phyloP scores from a whole-genome alignment of 2,113 vertebrate species.

The Lathamus discolor region DNA sequence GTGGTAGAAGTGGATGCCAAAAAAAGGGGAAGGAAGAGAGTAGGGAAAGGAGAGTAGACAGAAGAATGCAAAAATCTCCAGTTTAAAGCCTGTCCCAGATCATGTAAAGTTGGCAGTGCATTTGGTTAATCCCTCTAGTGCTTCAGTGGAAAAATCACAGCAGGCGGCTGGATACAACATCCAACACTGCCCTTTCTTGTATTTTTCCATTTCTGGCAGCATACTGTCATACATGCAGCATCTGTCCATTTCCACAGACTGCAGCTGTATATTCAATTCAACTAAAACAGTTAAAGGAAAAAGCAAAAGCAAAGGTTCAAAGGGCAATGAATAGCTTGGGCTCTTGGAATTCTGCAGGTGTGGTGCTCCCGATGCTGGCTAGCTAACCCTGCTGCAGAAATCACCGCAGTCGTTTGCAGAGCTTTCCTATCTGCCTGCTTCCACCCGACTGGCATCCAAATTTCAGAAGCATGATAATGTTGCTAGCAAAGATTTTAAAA shows the following conservation, averaged over 20 bases:
- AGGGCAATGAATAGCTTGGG: not conserved
- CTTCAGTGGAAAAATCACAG: constrained; percentile 43
- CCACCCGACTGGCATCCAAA: not conserved
- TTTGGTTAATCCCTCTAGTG: not conserved
- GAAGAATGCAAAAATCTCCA: not conserved
- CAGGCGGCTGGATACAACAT: not conserved
- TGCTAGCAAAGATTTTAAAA: not conserved
- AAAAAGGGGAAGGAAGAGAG: not conserved
- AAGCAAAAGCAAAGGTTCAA: not conserved
- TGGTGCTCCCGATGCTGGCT: not conserved
- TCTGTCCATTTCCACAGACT: not conserved
- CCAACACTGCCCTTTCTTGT: not conserved
- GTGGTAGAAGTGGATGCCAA: not conserved
- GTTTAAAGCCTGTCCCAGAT: not conserved
- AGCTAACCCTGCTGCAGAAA: not conserved
- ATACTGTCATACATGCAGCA: not conserved
- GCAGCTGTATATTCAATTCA: not conserved
- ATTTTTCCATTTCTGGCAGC: constrained; percentile 26
- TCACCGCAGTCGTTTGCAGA: not conserved
- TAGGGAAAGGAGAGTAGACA: not conserved
- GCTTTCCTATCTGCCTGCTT: not conserved
- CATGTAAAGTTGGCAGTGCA: constrained; percentile 10
- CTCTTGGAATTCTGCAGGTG: constrained; percentile 12
- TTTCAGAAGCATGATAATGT: not conserved
- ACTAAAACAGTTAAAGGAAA: not conserved